Evolutionary conservation across 2,888 invertebrate genomes (phyloP), one percentile per base, ranked within the genome.

Genomic region (Opisthograptis luteolata): DNA sequence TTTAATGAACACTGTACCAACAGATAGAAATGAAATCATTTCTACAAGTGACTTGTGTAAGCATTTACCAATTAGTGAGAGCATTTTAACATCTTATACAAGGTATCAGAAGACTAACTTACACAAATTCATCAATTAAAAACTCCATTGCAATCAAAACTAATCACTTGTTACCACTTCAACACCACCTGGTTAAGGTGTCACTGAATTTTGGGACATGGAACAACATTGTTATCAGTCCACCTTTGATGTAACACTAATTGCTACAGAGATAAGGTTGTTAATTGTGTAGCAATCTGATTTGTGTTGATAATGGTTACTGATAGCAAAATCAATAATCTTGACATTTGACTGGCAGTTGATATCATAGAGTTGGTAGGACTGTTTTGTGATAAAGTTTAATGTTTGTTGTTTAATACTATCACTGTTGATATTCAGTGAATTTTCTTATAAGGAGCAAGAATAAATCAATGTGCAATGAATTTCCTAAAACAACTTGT

Each of bases 41-140:
- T n/a, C n/a, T n/a, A n/a, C n/a, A n/a, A n/a, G n/a, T n/a, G n/a
- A n/a, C n/a, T n/a, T n/a, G n/a, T n/a, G n/a, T n/a, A n/a, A n/a
- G n/a, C n/a, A n/a, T n/a, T n/a, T n/a, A n/a, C n/a, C n/a, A n/a
- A n/a, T n/a, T n/a, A n/a, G n/a, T n/a, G n/a, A n/a, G n/a, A n/a
- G n/a, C n/a, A n/a, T n/a, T n/a, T n/a, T n/a, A n/a, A n/a, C n/a
- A n/a, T n/a, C n/a, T n/a, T n/a, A n/a, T n/a, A n/a, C n/a, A n/a
- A 24, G n/a, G n/a, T 2, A 27, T 10, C 5, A 12, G 24, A 5
- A 14, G 6, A 10, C 25, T 8, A 45, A 55, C 60, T 58, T 58
- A 67, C 67, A 50, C 53, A 47, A 39, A 40, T 25, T 57, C 57
- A 49, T 60, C 60, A 47, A 63, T 56, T 54, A 64, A 57, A 24